A percentile compares a stretch with the other conserved stretches of the same genome.
These are phyloP conservation scores for Labeo catla DNA, from an alignment of 2,113 vertebrate species.

Conservation along the genomic window DNA sequence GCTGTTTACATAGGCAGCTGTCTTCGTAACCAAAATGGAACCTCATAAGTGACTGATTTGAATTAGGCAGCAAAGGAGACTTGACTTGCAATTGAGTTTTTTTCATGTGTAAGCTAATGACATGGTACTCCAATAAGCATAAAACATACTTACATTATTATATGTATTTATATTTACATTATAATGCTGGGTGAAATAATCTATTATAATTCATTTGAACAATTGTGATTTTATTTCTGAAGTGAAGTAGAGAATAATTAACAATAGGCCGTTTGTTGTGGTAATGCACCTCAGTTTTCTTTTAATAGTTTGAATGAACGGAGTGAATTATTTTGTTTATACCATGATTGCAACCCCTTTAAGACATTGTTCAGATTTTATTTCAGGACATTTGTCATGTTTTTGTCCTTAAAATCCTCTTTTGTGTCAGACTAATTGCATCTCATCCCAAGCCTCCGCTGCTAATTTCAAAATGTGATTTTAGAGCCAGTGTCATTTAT, in stretches of 20 bases:
- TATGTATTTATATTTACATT: not conserved
- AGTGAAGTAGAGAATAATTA: not conserved
- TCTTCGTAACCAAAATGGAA: not conserved
- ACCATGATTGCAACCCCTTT: not conserved
- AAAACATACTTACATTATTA: not conserved
- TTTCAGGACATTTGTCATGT: not conserved
- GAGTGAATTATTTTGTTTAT: no score
- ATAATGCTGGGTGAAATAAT: not conserved
- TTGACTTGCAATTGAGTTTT: not conserved
- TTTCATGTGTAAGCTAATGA: not conserved
- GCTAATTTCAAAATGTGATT: not conserved
- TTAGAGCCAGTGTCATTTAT: not conserved
- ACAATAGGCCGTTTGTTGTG: not conserved
- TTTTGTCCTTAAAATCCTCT: not conserved
- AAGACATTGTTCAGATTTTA: not conserved
- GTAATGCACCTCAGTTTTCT: not conserved
- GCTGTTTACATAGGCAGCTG: not conserved
- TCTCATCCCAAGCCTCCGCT: not conserved
- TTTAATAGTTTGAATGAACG: not conserved
- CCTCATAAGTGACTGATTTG: not conserved
- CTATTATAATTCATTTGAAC: not conserved
- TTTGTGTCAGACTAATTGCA: not conserved
- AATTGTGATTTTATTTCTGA: not conserved
- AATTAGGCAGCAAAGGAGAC: not conserved
- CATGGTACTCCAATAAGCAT: slow-evolving; percentile 1